Evolutionary conservation across 2,113 vertebrate species (phyloP).

Genomic region (Cyprinodon variegatus): DNA sequence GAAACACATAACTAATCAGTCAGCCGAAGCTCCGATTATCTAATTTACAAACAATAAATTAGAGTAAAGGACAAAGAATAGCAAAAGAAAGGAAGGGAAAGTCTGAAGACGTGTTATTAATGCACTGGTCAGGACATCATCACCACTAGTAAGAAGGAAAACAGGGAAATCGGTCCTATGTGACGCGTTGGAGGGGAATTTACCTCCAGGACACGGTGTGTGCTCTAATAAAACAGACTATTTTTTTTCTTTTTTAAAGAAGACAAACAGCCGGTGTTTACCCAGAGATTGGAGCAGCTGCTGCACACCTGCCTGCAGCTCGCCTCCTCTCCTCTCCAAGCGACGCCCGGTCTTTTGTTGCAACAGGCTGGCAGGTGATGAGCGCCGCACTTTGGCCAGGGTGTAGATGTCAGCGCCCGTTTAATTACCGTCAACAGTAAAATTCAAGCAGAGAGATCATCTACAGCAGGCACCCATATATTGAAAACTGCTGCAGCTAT

Average conservation of each 20-base stretch:
- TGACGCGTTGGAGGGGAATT: constrained; percentile 53
- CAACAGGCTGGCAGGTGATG: constrained; percentile 64
- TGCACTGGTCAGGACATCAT: neutral
- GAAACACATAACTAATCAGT: constrained; percentile 57
- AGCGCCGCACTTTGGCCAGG: neutral
- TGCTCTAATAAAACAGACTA: constrained; percentile 69
- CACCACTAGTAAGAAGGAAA: neutral
- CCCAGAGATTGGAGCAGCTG: constrained; percentile 80
- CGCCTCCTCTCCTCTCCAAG: constrained; percentile 42
- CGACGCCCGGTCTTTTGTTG: constrained; percentile 63
- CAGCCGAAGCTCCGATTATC: constrained; percentile 20
- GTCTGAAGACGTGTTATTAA: neutral
- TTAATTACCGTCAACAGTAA: constrained; percentile 49
- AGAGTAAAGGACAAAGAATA: neutral
- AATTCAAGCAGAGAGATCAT: constrained; percentile 23
- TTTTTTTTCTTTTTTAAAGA: constrained; percentile 67
- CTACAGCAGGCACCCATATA: constrained; percentile 1
- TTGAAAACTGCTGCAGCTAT: neutral
- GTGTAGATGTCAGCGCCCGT: constrained; percentile 56
- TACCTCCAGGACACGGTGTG: constrained; percentile 57
- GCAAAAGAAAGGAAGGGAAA: neutral
- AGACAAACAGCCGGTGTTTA: constrained; percentile 84
- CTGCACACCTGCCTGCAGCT: constrained; percentile 79
- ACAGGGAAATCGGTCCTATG: constrained; percentile 53
- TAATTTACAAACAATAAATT: neutral